Evolutionary conservation across 2,888 invertebrate species (phyloP).

Genomic region (Trachelus stipa): DNA sequence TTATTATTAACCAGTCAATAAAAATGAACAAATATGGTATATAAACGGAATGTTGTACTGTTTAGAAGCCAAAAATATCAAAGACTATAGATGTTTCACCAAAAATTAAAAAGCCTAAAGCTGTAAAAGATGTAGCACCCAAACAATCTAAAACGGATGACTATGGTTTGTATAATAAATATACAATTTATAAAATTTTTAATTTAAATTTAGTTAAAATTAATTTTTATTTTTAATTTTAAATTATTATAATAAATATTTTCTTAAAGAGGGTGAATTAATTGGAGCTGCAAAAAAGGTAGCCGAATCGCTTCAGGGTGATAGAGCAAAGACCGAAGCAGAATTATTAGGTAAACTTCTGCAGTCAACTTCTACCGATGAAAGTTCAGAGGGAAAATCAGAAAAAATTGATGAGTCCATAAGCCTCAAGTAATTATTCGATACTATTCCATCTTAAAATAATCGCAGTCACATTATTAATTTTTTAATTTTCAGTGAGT

Average conservation of each 20-base stretch:
- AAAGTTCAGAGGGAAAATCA: not conserved
- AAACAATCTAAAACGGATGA: conserved; percentile 1
- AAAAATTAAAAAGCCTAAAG: conserved; percentile 19
- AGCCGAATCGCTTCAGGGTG: conserved; percentile 77
- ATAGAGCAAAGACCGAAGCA: conserved; percentile 77
- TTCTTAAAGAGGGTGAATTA: conserved; percentile 61
- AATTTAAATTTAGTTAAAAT: not conserved
- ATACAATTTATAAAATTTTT: conserved; percentile 7
- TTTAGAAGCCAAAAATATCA: conserved; percentile 15
- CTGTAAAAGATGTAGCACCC: not conserved
- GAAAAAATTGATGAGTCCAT: conserved; percentile 2
- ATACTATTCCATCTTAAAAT: not conserved
- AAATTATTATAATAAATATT: conserved; percentile 17
- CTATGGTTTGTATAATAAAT: conserved; percentile 24
- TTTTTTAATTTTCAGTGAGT: conserved; percentile 70
- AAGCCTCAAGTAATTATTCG: conserved; percentile 25
- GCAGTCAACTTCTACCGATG: conserved; percentile 54
- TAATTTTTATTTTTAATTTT: too few species aligned
- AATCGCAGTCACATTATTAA: not conserved
- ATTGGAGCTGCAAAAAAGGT: conserved; percentile 78
- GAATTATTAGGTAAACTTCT: conserved; percentile 79
- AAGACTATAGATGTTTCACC: conserved; percentile 36
- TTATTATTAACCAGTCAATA: not conserved
- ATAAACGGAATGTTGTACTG: conserved; percentile 4
- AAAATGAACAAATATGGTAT: not conserved